Conservation (phyloP, 2,113 vertebrate species). For the Trematocara unimaculatum region DNA sequence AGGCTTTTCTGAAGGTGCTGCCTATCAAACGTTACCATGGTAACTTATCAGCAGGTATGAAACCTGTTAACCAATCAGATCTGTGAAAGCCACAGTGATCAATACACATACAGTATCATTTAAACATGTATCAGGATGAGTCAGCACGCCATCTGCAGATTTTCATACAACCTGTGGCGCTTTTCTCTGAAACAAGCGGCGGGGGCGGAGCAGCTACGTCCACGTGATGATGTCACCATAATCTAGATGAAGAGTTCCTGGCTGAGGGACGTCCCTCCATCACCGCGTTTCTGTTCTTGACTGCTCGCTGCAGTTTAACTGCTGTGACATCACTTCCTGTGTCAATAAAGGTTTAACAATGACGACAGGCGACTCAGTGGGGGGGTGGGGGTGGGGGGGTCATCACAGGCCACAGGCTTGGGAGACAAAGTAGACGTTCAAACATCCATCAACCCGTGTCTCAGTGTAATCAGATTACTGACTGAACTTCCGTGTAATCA, state of each 20-base stretch:
- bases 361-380: neutral
- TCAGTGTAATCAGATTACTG: neutral
- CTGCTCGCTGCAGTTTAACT: neutral
- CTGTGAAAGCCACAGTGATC: neutral
- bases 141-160: neutral
- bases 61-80: neutral
- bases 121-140: neutral
- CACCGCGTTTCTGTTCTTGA: neutral
- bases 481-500: too few relatives aligned
- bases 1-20: neutral
- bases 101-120: neutral
- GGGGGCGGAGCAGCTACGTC: neutral
- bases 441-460: neutral
- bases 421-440: neutral
- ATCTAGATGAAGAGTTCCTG: neutral
- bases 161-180: neutral
- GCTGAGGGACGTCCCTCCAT: neutral
- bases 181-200: neutral
- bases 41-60: neutral
- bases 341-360: neutral
- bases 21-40: neutral
- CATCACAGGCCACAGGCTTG: too few relatives aligned
- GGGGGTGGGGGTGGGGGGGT: too few relatives aligned
- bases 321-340: neutral
- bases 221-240: neutral